Evolutionary conservation across 2,113 vertebrate species (phyloP), one percentile per base, ranked within the genome.

Genomic region (Haemorhous mexicanus): DNA sequence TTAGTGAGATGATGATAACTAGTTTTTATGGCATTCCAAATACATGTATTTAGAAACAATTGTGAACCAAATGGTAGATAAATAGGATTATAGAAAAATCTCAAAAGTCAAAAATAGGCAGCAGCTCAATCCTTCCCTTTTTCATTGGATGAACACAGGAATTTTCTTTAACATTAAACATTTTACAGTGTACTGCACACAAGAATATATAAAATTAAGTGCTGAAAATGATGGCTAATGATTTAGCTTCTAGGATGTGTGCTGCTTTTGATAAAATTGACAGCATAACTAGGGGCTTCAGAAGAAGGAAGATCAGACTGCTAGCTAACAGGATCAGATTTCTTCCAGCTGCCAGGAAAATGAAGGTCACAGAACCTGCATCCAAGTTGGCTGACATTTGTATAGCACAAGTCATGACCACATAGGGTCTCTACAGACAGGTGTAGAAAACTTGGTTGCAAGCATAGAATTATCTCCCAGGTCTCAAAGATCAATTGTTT

Each of bases 1-100:
- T 87, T 91, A 88, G 84, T 39, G 77, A 92, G 62, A 49, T 37
- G 96, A 91, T 96, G 85, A 93, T 97, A 88, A 91, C 75, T 94
- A 76, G 37, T 59, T 93, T 97, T 97, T 90, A 92, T 69, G 13
- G 16, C 50, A 72, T 93, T 96, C 91, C 76, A 92, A 82, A 96
- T 69, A 67, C 16, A 84, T 56, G 67, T 41, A 33, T 96, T 97
- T 95, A 81, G 74, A 93, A 95, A 73, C 86, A 95, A 91, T 55
- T 95, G 32, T 95, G 61, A 92, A 93, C 28, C 3, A 63, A 94
- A 80, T 68, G 59, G 85, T 90, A 94, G 39, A 84, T 64, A 93
- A 95, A 96, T 68, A 90, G 37, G 69, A 96, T 96, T 83, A 84
- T 5, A 85, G 59, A 80, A 72, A 76, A 93, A 93, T 78, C 32